Evolutionary conservation across 2,888 invertebrate genomes (phyloP).

Genomic region (Andrena praecox): DNA sequence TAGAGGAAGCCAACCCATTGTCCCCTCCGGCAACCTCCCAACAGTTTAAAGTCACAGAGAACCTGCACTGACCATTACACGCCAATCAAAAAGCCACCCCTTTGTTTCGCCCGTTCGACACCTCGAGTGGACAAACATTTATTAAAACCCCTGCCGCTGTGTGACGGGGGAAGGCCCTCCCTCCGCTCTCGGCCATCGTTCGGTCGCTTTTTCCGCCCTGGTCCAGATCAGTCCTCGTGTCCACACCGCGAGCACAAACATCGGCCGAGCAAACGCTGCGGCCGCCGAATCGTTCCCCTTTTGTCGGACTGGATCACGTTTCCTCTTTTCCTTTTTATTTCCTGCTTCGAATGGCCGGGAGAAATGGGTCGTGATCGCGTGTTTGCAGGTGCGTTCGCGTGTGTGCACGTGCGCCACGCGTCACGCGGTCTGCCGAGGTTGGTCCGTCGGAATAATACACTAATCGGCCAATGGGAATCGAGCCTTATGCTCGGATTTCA

Average conservation of each 20-base stretch:
- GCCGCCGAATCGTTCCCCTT: slow-evolving; percentile 58
- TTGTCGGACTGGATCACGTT: slow-evolving; percentile 66
- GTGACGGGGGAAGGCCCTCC: background rate
- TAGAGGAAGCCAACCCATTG: too few species aligned
- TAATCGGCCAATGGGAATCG: slow-evolving; percentile 36
- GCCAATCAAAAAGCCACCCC: background rate
- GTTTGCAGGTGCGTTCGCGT: slow-evolving; percentile 21
- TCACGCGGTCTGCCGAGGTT: slow-evolving; percentile 26
- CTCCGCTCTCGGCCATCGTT: background rate
- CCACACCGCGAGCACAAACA: slow-evolving; percentile 25
- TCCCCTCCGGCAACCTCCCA: too few species aligned
- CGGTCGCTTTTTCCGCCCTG: slow-evolving; percentile 22
- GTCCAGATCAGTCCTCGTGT: slow-evolving; percentile 19
- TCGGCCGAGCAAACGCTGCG: slow-evolving; percentile 23
- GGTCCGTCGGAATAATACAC: slow-evolving; percentile 27
- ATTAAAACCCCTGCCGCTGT: background rate
- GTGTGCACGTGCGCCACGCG: slow-evolving; percentile 13
- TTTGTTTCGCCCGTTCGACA: background rate
- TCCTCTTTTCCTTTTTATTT: slow-evolving; percentile 45
- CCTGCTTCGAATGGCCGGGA: slow-evolving; percentile 55
- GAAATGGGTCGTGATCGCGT: slow-evolving; percentile 66
- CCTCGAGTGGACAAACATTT: slow-evolving; percentile 3
- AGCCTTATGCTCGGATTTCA: slow-evolving; percentile 9
- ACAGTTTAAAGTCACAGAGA: too few species aligned
- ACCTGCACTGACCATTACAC: background rate